Evolutionary conservation across 92 coral and sea anemone genomes (phyloP).

Genomic region (Heliopora coerulea): DNA sequence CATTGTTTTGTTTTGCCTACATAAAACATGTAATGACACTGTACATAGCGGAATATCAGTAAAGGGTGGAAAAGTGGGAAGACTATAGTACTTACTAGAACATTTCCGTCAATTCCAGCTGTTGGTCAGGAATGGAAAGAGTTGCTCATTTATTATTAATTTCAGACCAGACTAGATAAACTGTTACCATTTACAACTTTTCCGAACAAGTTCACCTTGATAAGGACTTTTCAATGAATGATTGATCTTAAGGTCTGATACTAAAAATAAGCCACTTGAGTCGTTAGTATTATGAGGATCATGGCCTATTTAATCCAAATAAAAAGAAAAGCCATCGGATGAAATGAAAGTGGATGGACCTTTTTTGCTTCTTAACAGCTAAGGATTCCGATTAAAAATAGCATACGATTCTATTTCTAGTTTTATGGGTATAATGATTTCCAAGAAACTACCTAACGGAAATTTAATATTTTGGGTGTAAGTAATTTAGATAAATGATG

Average conservation of each 20-base stretch:
- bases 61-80: not conserved
- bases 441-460: no score
- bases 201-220: slow-evolving; percentile 1
- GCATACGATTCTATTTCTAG: no score
- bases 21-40: not conserved
- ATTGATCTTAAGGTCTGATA: not conserved
- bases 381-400: no score
- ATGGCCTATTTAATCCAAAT: not conserved
- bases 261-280: slow-evolving; percentile 5
- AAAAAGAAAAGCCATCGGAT: not conserved
- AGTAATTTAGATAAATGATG: not conserved
- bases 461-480: not conserved
- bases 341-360: no score
- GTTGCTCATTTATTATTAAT: slow-evolving; percentile 36
- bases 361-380: no score
- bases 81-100: slow-evolving; percentile 10
- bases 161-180: slow-evolving; percentile 18
- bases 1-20: not conserved
- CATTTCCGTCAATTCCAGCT: slow-evolving; percentile 8
- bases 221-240: not conserved
- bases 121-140: slow-evolving; percentile 3
- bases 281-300: not conserved
- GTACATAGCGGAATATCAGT: not conserved
- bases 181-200: slow-evolving; percentile 33
- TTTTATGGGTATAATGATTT: no score